Evolutionary conservation across 2,888 invertebrate genomes (phyloP).

Genomic region (Diaprepes abbreviatus): DNA sequence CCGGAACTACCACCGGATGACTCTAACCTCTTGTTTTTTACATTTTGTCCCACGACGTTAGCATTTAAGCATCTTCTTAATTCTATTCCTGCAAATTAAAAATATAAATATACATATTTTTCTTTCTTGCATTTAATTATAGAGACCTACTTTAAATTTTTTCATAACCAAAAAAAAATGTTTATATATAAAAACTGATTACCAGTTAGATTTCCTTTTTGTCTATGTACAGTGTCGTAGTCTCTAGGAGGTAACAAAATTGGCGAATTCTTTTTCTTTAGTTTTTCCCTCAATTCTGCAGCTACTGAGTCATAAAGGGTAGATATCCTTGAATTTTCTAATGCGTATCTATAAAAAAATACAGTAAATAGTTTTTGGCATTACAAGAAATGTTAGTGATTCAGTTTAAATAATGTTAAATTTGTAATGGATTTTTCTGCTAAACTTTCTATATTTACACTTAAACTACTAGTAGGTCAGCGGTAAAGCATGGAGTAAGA

Average conservation of each 20-base stretch:
- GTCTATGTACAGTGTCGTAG: slow-evolving; percentile 92
- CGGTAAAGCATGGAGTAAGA: no score
- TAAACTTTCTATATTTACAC: no score
- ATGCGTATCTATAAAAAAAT: slow-evolving; percentile 61
- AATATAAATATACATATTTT: no score
- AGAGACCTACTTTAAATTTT: no score
- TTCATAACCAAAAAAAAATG: no score
- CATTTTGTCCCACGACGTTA: slow-evolving; percentile 75
- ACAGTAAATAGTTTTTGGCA: no score
- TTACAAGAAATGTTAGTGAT: no score
- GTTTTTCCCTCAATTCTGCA: slow-evolving; percentile 87
- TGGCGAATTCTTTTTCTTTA: slow-evolving; percentile 74
- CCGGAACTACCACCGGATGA: slow-evolving; percentile 84
- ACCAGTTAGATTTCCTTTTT: slow-evolving; percentile 79
- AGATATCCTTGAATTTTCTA: slow-evolving; percentile 72
- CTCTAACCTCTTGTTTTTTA: slow-evolving; percentile 61
- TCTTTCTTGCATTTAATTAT: no score
- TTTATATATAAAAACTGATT: no score
- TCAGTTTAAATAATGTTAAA: no score
- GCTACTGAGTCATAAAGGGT: slow-evolving; percentile 92
- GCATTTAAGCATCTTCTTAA: slow-evolving; percentile 78
- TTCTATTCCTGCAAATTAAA: slow-evolving; percentile 72
- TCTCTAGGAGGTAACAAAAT: slow-evolving; percentile 92
- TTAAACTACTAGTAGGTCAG: no score
- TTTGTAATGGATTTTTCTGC: no score